phyloP scores from a whole-genome alignment of 1,140 invertebrate species.

The Psilanteris sp. region DNA sequence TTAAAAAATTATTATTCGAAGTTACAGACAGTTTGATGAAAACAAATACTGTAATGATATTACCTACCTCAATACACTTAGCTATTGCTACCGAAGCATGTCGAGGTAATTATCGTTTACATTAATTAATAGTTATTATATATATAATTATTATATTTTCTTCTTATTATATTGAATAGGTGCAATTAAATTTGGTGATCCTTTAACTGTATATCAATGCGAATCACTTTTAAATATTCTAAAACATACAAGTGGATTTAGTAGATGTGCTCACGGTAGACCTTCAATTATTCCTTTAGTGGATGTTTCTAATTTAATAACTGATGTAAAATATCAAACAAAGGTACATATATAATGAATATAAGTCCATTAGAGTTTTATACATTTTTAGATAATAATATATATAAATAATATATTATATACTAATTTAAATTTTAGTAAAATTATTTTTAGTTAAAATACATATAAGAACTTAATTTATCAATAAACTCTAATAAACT shows the following conservation, averaged over 20 bases:
- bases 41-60: constrained; percentile 45
- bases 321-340: neutral
- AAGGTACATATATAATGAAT: too few relatives aligned
- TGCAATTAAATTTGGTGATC: constrained; percentile 77
- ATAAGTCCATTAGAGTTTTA: too few relatives aligned
- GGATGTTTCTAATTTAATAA: constrained; percentile 66
- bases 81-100: constrained; percentile 77
- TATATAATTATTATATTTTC: constrained; percentile 3
- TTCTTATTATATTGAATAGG: constrained; percentile 62
- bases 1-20: constrained; percentile 69
- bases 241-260: constrained; percentile 70
- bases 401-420: too few relatives aligned
- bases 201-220: constrained; percentile 69
- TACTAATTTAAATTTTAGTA: too few relatives aligned
- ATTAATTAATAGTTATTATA: neutral
- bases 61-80: constrained; percentile 73
- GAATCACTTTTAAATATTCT: constrained; percentile 68
- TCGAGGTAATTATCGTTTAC: constrained; percentile 66
- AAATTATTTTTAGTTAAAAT: too few relatives aligned
- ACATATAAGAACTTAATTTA: too few relatives aligned
- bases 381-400: too few relatives aligned
- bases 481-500: too few relatives aligned
- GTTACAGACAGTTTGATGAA: constrained; percentile 62
- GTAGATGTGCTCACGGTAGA: constrained; percentile 77
- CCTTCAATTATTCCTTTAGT: constrained; percentile 76